Evolutionary conservation across 2,797 vertebrate species (phyloP), one percentile per base, ranked within the genome.

Genomic region (Rhinichthys osculus): DNA sequence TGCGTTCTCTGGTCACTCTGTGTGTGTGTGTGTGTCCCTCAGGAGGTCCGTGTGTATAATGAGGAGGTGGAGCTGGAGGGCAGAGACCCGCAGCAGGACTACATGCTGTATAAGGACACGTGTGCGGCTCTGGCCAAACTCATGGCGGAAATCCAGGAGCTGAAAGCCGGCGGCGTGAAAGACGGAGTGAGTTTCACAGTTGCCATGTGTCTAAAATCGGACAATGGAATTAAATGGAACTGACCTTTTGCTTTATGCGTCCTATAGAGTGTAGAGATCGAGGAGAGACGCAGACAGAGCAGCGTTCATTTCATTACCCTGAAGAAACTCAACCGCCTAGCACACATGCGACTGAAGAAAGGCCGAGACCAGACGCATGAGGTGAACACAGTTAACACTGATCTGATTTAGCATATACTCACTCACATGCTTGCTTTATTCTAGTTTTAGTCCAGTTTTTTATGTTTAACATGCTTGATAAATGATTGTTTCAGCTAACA

Each of bases 321-420:
- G 87, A 99, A 99, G 93, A 99, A 99, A 90, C 96, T 99, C 17
- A 99, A 99, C 90, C 97, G 98, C 3, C 90, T 99, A 91, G 98
- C 98, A 67, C 98, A 99, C 57, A 99, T 99, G 93, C 95, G 98
- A 2, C 94, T 99, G 21, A 99, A 99, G 94, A 98, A 95, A 86
- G 97, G 96, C 50, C 94, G 98, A 89, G 98, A 99, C 90, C 98
- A 99, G 92, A 99, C 98, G n/a, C 97, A 99, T 0, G 98, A 99
- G 96, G 98, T 98, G 90, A 90, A 86, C 47, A 4, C n/a, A 14
- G 38, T 47, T 27, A 7, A 13, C 67, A 70, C 35, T 13, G 54
- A 57, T 57, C 19, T 69, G 33, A 33, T 69, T 35, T 35, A 9
- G 30, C 64, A 35, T 67, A 35, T 67, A 1, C 33, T 14, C 44